phyloP scores from a whole-genome alignment of 2,797 vertebrate species.

The Sebastes wilsoni region DNA sequence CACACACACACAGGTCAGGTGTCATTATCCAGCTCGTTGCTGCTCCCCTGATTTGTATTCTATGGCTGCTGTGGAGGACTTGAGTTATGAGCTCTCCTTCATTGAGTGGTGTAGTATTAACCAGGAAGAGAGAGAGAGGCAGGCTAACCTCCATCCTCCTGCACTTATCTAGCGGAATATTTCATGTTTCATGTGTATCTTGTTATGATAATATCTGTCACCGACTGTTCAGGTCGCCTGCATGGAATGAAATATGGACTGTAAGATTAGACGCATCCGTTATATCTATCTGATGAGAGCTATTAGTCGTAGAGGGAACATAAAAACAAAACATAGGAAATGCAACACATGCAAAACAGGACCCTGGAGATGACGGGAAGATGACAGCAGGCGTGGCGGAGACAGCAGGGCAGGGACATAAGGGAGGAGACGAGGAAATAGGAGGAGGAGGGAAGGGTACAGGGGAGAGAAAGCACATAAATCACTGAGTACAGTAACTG shows the following conservation, averaged over 20 bases:
- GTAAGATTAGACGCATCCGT: neutral
- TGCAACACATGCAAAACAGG: neutral
- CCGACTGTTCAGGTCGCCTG: neutral
- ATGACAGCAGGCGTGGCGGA: neutral
- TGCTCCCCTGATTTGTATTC: slow-evolving; percentile 70
- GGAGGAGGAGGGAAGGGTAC: neutral
- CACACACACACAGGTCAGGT: neutral
- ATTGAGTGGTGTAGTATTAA: slow-evolving; percentile 50
- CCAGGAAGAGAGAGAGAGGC: slow-evolving; percentile 9
- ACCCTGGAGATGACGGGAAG: neutral
- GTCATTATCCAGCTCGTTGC: slow-evolving; percentile 46
- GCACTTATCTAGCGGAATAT: slow-evolving; percentile 1
- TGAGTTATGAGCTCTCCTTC: slow-evolving; percentile 60
- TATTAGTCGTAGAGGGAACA: neutral
- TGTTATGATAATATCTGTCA: slow-evolving; percentile 7
- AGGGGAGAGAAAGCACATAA: slow-evolving; percentile 48
- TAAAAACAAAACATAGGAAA: neutral
- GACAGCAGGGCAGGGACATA: neutral
- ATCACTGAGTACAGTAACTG: slow-evolving; percentile 51
- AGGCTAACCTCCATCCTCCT: slow-evolving; percentile 1
- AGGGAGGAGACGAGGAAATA: neutral
- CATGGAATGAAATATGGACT: slow-evolving; percentile 8
- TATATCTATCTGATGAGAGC: slow-evolving; percentile 14
- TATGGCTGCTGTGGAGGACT: slow-evolving; percentile 37
- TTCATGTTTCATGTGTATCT: neutral